A percentile compares a stretch with the other conserved stretches of the same genome.
Evolutionary conservation across 2,113 vertebrate species (phyloP).

Genomic region (Carassius gibelio): DNA sequence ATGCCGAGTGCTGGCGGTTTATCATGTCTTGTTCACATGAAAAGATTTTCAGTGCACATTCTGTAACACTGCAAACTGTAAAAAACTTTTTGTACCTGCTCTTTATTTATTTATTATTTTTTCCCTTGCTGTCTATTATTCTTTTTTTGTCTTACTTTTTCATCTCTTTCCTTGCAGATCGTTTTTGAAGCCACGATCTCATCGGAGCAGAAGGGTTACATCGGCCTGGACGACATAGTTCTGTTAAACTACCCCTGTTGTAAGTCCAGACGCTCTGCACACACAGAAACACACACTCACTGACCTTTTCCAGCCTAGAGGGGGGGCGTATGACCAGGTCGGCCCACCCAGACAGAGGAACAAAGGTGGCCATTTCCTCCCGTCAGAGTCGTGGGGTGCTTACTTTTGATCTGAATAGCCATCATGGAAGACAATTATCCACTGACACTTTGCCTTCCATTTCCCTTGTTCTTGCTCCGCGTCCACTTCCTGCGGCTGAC

Average conservation of each 20-base stretch:
- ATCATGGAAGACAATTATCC: constrained; percentile 11
- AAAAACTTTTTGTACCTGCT: not conserved
- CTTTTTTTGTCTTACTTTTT: not conserved
- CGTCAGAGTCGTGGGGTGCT: not conserved
- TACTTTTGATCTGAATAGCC: constrained; percentile 41
- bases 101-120: not conserved
- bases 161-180: constrained; percentile 76
- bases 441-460: constrained; percentile 18
- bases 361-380: constrained; percentile 22
- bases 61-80: not conserved
- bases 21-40: too few species aligned
- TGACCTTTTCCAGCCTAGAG: not conserved
- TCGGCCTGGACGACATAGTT: constrained; percentile 92
- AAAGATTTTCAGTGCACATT: not conserved
- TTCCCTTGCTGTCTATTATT: too few species aligned
- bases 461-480: constrained; percentile 18
- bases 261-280: constrained; percentile 76
- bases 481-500: constrained; percentile 17
- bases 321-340: not conserved
- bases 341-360: not conserved
- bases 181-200: constrained; percentile 92
- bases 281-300: constrained; percentile 20
- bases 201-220: constrained; percentile 84
- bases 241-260: constrained; percentile 94
- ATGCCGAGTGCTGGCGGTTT: too few species aligned